Percentiles rank a stretch among this genome's conserved stretches.
phyloP scores from a whole-genome alignment of 2,888 invertebrate genomes.

The Branchinecta sandiegonensis region DNA sequence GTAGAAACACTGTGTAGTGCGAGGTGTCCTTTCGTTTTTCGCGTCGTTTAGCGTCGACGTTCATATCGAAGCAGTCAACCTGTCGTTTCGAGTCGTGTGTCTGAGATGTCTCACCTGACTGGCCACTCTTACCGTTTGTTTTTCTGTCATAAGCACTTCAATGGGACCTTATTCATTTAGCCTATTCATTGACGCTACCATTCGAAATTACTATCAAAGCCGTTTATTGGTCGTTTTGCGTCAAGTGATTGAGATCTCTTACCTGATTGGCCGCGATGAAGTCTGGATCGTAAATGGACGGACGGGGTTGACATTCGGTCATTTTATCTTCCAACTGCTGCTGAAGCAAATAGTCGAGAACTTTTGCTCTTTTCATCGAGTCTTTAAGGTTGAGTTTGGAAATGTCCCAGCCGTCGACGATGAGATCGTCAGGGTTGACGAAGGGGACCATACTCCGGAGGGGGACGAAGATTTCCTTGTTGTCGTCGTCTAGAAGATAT shows the following conservation, averaged over 20 bases:
- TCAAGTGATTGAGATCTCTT: constrained; percentile 38
- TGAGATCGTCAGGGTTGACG: constrained; percentile 71
- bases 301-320: constrained; percentile 57
- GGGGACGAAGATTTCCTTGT: constrained; percentile 57
- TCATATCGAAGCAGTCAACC: no score
- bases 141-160: no score
- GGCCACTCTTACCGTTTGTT: no score
- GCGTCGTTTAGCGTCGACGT: no score
- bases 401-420: constrained; percentile 83
- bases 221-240: no score
- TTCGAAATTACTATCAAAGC: no score
- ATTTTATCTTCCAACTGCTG: constrained; percentile 40
- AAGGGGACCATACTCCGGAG: constrained; percentile 62
- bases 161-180: no score
- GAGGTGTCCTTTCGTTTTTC: no score
- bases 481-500: constrained; percentile 35
- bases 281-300: constrained; percentile 72
- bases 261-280: constrained; percentile 94
- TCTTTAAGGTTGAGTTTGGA: constrained; percentile 67
- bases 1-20: no score
- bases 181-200: no score
- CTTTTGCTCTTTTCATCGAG: constrained; percentile 71
- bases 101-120: no score
- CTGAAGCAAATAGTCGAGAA: constrained; percentile 66
- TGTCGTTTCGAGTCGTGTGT: no score